Evolutionary conservation across 2,888 invertebrate species (phyloP).

Genomic region (Tipula confusa): DNA sequence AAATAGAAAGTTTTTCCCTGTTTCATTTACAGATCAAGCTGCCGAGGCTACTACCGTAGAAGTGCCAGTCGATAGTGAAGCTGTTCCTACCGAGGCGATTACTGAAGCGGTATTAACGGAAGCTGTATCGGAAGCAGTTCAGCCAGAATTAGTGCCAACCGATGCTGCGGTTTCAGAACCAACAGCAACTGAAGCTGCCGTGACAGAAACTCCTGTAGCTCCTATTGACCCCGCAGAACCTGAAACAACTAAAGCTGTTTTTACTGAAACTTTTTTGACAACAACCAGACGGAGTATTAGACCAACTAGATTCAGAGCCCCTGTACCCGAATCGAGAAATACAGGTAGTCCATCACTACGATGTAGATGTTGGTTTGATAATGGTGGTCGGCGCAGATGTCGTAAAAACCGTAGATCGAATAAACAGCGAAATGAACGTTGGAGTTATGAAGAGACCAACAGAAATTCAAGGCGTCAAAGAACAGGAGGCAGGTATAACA

Average conservation of each 20-base stretch:
- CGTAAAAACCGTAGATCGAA: not conserved
- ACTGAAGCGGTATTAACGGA: too few relatives aligned
- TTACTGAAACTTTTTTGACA: not conserved
- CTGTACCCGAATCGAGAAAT: not conserved
- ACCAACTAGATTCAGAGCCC: not conserved
- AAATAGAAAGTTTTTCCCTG: not conserved
- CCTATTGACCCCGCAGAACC: not conserved
- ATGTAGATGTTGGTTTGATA: not conserved
- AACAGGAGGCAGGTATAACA: not conserved
- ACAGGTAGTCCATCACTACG: not conserved
- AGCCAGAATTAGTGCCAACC: not conserved
- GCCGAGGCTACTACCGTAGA: not conserved
- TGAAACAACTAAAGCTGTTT: not conserved
- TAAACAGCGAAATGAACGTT: not conserved
- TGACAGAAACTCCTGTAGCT: not conserved
- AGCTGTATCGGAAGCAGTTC: not conserved
- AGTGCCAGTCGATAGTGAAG: not conserved
- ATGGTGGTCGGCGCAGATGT: not conserved
- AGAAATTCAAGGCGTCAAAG: not conserved
- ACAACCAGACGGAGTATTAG: not conserved
- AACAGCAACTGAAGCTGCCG: not conserved
- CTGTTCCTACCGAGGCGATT: too few relatives aligned
- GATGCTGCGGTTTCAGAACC: not conserved
- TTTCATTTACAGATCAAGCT: not conserved
- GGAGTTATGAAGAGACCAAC: not conserved